A percentile compares a stretch with the other conserved stretches of the same genome.
These are phyloP conservation scores for Scolopax bukidnonensis DNA, from an alignment of 2,797 vertebrate species.

Conservation along the genomic window DNA sequence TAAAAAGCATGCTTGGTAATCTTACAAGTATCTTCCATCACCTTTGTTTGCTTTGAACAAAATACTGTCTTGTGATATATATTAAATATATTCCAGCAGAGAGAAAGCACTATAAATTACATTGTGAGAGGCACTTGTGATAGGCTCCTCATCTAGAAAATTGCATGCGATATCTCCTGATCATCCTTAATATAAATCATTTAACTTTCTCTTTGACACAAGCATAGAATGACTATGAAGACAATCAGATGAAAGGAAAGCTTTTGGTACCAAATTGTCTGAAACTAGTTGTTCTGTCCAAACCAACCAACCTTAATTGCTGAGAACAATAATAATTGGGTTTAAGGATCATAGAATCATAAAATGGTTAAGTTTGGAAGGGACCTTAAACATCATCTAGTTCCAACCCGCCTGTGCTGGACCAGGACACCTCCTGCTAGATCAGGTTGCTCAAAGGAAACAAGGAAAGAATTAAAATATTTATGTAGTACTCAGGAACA, in stretches of 20 bases:
- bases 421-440: not conserved
- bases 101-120: not conserved
- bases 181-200: not conserved
- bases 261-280: not conserved
- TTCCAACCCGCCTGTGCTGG: not conserved
- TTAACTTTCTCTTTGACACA: not conserved
- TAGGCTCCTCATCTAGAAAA: not conserved
- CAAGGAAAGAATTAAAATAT: not conserved
- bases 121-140: not conserved
- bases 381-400: not conserved
- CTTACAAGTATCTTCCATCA: not conserved
- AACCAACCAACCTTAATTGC: not conserved
- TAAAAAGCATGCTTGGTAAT: not conserved
- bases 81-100: not conserved
- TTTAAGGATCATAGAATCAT: not conserved
- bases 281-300: not conserved
- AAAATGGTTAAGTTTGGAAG: not conserved
- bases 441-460: not conserved
- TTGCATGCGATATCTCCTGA: not conserved
- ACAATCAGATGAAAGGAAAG: not conserved
- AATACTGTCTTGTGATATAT: not conserved
- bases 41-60: not conserved
- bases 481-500: not conserved
- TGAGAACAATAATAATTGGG: not conserved
- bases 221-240: not conserved